Evolutionary conservation across 2,888 invertebrate genomes (phyloP).

Genomic region (Theretra japonica): DNA sequence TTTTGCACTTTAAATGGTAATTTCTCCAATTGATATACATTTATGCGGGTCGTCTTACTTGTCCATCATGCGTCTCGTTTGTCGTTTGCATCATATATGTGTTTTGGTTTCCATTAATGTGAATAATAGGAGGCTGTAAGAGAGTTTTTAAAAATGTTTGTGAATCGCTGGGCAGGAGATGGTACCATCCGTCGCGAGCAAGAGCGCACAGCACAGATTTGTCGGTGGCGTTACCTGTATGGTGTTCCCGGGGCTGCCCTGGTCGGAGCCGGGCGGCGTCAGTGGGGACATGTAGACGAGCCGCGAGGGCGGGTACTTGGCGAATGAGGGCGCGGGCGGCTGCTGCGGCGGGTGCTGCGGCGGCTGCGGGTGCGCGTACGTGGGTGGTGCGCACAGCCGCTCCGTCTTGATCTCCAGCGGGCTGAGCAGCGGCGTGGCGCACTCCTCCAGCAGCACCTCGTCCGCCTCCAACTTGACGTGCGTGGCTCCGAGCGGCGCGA

Average conservation of each 20-base stretch:
- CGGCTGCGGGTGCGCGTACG: slow-evolving; percentile 69
- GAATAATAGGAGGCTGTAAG: slow-evolving; percentile 41
- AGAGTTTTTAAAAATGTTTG: neutral
- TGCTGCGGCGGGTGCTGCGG: slow-evolving; percentile 67
- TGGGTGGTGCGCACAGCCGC: slow-evolving; percentile 85
- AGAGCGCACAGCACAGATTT: slow-evolving; percentile 25
- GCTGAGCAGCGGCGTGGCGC: slow-evolving; percentile 89
- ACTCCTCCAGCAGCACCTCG: slow-evolving; percentile 83
- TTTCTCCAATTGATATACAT: slow-evolving; percentile 42
- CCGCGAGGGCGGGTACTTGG: slow-evolving; percentile 77
- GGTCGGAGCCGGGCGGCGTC: slow-evolving; percentile 95
- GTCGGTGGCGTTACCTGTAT: slow-evolving; percentile 76
- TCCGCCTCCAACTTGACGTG: slow-evolving; percentile 93
- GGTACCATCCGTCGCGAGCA: slow-evolving; percentile 71
- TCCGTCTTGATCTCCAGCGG: slow-evolving; percentile 93
- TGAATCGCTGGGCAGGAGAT: slow-evolving; percentile 70
- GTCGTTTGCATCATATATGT: slow-evolving; percentile 47
- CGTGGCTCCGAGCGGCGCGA: slow-evolving; percentile 87
- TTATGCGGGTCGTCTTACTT: slow-evolving; percentile 48
- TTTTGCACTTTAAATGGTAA: slow-evolving; percentile 33
- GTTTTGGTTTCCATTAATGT: slow-evolving; percentile 30
- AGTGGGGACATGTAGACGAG: slow-evolving; percentile 92
- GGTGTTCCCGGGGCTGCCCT: slow-evolving; percentile 91
- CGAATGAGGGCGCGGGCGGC: slow-evolving; percentile 67
- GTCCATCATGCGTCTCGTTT: slow-evolving; percentile 41